A percentile compares a stretch with the other conserved stretches of the same genome.
Conservation (phyloP, 2,888 invertebrate genomes). For the Chymomyza fuscimana region DNA sequence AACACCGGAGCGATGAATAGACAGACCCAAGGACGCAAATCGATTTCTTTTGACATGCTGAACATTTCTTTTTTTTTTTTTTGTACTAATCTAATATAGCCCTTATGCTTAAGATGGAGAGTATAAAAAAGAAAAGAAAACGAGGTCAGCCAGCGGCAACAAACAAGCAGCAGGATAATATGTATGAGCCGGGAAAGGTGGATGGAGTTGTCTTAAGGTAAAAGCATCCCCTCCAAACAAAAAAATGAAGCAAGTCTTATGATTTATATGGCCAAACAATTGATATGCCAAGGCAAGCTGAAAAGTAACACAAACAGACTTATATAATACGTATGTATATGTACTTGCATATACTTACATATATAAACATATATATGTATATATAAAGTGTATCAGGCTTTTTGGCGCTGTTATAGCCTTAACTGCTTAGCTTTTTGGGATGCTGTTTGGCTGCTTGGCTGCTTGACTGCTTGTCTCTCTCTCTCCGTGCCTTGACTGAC, state of each 20-base stretch:
- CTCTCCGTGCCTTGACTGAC: background rate
- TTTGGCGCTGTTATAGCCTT: too few relatives aligned
- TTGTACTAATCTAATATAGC: too few relatives aligned
- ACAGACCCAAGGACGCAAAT: too few relatives aligned
- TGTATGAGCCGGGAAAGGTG: background rate
- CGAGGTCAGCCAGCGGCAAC: conserved; percentile 49
- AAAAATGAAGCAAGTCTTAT: conserved; percentile 52
- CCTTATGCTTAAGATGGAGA: too few relatives aligned
- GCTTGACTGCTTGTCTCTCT: background rate
- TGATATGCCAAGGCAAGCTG: conserved; percentile 41
- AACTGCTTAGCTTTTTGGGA: too few relatives aligned
- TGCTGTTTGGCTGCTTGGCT: too few relatives aligned
- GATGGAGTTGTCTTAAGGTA: conserved; percentile 4
- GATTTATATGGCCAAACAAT: conserved; percentile 67
- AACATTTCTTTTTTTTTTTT: background rate
- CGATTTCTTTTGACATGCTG: too few relatives aligned
- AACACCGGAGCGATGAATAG: too few relatives aligned
- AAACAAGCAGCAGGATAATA: background rate
- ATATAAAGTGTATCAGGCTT: too few relatives aligned
- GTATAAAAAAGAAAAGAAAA: conserved; percentile 39
- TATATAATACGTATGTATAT: background rate
- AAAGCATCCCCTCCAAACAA: conserved; percentile 2
- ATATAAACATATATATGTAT: too few relatives aligned
- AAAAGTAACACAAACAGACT: conserved; percentile 12
- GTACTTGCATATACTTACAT: too few relatives aligned